phyloP scores from a whole-genome alignment of 92 coral and sea anemone species.

The Meandrina meandrites region DNA sequence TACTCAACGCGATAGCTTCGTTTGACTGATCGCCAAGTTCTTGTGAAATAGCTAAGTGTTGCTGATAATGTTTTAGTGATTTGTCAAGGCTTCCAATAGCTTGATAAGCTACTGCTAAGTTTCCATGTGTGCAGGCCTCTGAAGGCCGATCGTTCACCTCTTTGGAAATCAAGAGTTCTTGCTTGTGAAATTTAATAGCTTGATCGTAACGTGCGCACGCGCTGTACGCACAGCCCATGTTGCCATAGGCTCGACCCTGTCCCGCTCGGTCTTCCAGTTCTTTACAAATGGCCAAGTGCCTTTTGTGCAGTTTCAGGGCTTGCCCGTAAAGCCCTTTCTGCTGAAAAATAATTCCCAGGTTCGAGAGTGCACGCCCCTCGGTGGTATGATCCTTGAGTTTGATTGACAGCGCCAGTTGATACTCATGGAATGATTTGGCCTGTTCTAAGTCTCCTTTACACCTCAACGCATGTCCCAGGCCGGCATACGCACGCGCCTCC shows the following conservation, averaged over 20 bases:
- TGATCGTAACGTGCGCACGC: conserved; percentile 93
- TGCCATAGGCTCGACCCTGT: conserved; percentile 99
- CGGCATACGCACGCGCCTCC: conserved; percentile 96
- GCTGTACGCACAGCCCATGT: conserved; percentile 99
- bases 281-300: conserved; percentile 91
- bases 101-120: conserved; percentile 97
- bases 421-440: conserved; percentile 83
- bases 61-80: conserved; percentile 91
- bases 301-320: conserved; percentile 92
- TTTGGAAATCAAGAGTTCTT: conserved; percentile 90
- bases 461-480: conserved; percentile 92
- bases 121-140: conserved; percentile 98
- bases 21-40: conserved; percentile 80
- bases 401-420: conserved; percentile 86
- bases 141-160: conserved; percentile 93
- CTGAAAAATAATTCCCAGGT: conserved; percentile 91
- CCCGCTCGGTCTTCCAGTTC: conserved; percentile 96
- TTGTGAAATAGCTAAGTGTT: conserved; percentile 85
- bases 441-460: conserved; percentile 81
- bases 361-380: conserved; percentile 96
- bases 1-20: conserved; percentile 90
- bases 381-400: conserved; percentile 87
- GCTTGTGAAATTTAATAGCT: conserved; percentile 95
- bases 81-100: conserved; percentile 91
- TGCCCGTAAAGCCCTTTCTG: conserved; percentile 84